Evolutionary conservation across 1,140 invertebrate species (phyloP), one percentile per base, ranked within the genome.

Genomic region (Epicauta chinensis): DNA sequence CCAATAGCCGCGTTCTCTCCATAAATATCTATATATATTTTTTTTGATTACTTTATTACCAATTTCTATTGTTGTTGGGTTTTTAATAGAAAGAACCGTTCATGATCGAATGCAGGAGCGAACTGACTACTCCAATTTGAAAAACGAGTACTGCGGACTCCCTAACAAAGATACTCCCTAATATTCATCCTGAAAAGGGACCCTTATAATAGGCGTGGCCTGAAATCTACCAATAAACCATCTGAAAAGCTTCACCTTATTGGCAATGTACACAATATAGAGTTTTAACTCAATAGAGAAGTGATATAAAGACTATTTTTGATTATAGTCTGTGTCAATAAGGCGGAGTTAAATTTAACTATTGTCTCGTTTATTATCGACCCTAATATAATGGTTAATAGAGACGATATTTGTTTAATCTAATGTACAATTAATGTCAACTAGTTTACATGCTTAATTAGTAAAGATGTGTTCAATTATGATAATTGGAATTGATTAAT

Each of bases 401-500:
- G 15, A 40, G 40, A 31, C 15, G 36, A 40, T 3, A 36, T 30
- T 49, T 30, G 56, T 52, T 57, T 53, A 61, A 43, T 31, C 53
- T 54, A 37, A 35, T 53, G 34, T 41, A 62, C 53, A 56, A 60
- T 58, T 62, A 59, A 51, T 65, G 63, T 65, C 62, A 60, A 67
- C 67, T 57, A 61, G 60, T 64, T 65, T 63, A 61, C 57, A 55
- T 49, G 55, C 51, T 65, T 69, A 69, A 69, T 69, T 67, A 65
- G 62, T 67, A 65, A 62, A 56, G 65, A 69, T 67, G 67, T 66
- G 63, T 65, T 69, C 67, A 65, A 69, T 67, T 69, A 67, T 67
- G 44, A 66, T 69, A 66, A 69, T 67, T 67, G 62, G 59, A 50
- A 58, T 51, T 60, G 60, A 67, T 69, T 69, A 66, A 69, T 69